Evolutionary conservation across 2,888 invertebrate species (phyloP).

Genomic region (Aphodius sticticus): DNA sequence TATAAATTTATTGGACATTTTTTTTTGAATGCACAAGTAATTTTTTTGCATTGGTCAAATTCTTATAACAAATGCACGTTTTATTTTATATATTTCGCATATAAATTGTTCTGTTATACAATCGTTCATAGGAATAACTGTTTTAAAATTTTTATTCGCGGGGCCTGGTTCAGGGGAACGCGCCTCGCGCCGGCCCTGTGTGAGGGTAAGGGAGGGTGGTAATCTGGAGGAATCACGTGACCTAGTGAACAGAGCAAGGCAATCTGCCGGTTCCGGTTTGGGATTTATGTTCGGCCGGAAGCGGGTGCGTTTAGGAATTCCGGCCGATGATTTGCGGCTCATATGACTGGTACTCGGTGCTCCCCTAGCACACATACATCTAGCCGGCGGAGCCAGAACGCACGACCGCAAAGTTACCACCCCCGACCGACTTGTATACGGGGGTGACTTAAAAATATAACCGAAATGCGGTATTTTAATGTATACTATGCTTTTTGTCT

Average conservation of each 20-base stretch:
- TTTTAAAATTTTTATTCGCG: no score
- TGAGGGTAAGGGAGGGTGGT: neutral
- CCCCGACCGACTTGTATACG: neutral
- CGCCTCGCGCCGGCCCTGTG: no score
- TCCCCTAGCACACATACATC: constrained; percentile 21
- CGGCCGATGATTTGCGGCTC: constrained; percentile 68
- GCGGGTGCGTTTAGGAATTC: constrained; percentile 68
- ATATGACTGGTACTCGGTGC: constrained; percentile 46
- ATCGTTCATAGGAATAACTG: no score
- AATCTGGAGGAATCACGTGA: constrained; percentile 38
- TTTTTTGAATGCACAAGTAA: no score
- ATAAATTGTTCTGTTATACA: no score
- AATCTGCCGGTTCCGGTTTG: constrained; percentile 57
- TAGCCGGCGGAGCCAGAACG: constrained; percentile 6
- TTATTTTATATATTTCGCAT: no score
- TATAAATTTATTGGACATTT: no score
- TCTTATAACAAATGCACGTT: no score
- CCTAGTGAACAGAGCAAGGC: constrained; percentile 52
- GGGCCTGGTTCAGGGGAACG: no score
- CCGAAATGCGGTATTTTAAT: neutral
- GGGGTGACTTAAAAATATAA: neutral
- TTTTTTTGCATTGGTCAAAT: no score
- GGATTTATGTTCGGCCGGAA: constrained; percentile 58
- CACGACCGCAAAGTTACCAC: constrained; percentile 8
- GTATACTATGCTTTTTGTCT: neutral